Evolutionary conservation across 2,797 vertebrate species (phyloP).

Genomic region (Perodicticus potto): DNA sequence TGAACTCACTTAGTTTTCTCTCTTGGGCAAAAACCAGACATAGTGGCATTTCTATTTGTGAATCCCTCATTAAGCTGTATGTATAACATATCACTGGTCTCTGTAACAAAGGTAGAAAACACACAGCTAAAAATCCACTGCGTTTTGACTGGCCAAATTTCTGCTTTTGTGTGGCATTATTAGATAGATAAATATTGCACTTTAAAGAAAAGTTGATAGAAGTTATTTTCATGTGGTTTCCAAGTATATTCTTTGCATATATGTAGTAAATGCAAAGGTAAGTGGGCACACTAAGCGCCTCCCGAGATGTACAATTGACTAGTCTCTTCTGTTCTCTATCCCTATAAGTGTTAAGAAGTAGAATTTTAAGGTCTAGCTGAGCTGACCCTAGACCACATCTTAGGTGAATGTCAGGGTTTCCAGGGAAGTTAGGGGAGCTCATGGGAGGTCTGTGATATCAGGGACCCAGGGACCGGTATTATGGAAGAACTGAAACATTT

Average conservation of each 20-base stretch:
- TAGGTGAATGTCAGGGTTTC: background rate
- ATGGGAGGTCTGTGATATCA: background rate
- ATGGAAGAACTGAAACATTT: background rate
- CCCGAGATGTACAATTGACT: background rate
- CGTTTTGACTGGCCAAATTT: slow-evolving; percentile 21
- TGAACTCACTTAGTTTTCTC: background rate
- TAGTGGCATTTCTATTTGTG: background rate
- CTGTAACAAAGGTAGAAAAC: background rate
- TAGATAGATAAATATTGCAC: background rate
- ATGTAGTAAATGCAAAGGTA: slow-evolving; percentile 17
- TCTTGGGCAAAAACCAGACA: background rate
- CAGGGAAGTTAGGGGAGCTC: background rate
- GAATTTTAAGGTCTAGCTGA: background rate
- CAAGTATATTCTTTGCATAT: background rate
- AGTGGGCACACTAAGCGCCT: background rate
- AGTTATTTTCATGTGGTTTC: slow-evolving; percentile 37
- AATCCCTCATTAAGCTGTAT: background rate
- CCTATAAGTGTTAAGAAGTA: background rate
- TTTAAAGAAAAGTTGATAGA: background rate
- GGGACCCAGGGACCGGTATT: background rate
- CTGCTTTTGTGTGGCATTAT: background rate
- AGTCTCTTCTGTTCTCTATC: background rate
- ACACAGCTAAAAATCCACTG: background rate
- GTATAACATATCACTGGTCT: background rate
- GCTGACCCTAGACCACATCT: background rate